These are phyloP conservation scores for Nerophis lumbriciformis DNA, from an alignment of 2,113 vertebrate genomes.

Conservation along the genomic window DNA sequence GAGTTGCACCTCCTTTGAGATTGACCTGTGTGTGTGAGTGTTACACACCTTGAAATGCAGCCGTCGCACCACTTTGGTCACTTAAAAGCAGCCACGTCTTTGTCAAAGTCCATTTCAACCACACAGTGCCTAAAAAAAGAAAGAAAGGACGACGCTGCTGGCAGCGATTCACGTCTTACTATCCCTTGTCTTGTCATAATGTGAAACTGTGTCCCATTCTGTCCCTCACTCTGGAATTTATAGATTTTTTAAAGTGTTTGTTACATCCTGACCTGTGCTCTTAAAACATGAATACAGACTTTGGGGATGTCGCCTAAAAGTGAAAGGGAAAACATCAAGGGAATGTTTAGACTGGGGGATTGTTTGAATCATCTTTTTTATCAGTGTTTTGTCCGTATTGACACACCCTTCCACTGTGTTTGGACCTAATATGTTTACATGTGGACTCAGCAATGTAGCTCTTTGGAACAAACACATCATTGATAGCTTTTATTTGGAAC, in stretches of 20 bases:
- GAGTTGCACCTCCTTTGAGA: conserved; percentile 53
- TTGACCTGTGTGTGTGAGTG: conserved; percentile 24
- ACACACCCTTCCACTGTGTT: conserved; percentile 12
- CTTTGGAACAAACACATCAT: conserved; percentile 2
- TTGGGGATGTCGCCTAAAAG: too few species aligned
- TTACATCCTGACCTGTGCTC: neutral
- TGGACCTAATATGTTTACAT: conserved; percentile 54
- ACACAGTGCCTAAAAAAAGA: conserved; percentile 21
- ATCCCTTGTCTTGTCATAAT: conserved; percentile 32
- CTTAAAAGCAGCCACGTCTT: conserved; percentile 13
- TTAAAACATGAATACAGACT: neutral
- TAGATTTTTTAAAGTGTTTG: neutral
- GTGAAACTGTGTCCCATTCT: conserved; percentile 37
- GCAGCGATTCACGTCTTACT: conserved; percentile 42
- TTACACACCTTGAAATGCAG: conserved; percentile 52
- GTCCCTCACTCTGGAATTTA: conserved; percentile 1
- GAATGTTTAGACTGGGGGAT: conserved; percentile 23
- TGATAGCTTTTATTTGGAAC: conserved; percentile 39
- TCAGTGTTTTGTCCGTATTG: neutral
- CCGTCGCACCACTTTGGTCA: conserved; percentile 52
- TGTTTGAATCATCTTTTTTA: conserved; percentile 1
- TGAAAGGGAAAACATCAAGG: conserved; percentile 52
- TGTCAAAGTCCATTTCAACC: conserved; percentile 4
- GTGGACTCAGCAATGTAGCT: conserved; percentile 23
- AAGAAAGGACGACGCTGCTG: conserved; percentile 47